phyloP scores from a whole-genome alignment of 92 coral and sea anemone species.

The Palythoa heliodiscus region DNA sequence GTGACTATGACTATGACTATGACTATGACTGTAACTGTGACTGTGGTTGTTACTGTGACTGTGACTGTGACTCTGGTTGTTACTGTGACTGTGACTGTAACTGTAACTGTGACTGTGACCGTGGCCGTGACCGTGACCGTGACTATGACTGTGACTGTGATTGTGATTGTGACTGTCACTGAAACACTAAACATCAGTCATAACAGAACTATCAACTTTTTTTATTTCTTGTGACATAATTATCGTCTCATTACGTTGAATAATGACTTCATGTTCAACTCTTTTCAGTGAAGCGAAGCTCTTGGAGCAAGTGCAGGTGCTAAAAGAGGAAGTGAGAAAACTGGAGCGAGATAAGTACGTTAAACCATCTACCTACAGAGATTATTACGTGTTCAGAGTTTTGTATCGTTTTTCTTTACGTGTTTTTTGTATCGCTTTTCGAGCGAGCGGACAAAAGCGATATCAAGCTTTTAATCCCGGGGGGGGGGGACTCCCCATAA shows the following conservation, averaged over 20 bases:
- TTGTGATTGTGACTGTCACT: neutral
- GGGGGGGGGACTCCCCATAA: too few species aligned
- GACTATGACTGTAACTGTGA: neutral
- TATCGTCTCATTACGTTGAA: neutral
- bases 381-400: too few species aligned
- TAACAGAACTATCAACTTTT: neutral
- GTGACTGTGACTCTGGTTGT: neutral
- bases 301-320: constrained; percentile 72
- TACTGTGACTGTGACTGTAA: neutral
- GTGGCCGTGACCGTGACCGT: neutral
- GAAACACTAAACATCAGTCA: neutral
- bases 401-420: too few species aligned
- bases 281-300: constrained; percentile 75
- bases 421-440: too few species aligned
- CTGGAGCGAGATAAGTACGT: constrained; percentile 92
- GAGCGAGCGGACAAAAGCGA: too few species aligned
- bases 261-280: neutral
- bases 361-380: too few species aligned
- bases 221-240: neutral
- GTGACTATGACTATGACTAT: neutral
- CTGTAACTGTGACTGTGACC: neutral
- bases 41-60: neutral
- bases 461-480: too few species aligned
- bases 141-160: neutral
- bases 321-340: constrained; percentile 93